Evolutionary conservation across 1,140 invertebrate genomes (phyloP).

Genomic region (Dolichoris vasculosae): DNA sequence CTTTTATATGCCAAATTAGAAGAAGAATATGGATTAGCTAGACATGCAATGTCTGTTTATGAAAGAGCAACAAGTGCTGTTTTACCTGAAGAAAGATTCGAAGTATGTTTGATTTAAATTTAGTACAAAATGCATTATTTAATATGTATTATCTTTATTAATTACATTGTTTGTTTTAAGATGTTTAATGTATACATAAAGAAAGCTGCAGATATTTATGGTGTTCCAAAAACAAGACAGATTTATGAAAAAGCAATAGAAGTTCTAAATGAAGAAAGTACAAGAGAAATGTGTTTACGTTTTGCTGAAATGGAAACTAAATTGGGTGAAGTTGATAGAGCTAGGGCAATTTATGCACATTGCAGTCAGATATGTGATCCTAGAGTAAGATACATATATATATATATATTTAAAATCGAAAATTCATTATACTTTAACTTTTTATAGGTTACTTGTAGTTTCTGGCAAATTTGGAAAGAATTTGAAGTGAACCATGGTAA

Average conservation of each 20-base stretch:
- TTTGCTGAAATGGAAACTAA: slow-evolving; percentile 99
- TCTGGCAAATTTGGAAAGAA: slow-evolving; percentile 99
- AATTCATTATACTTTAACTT: slow-evolving; percentile 30
- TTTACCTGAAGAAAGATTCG: slow-evolving; percentile 93
- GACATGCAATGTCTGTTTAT: slow-evolving; percentile 98
- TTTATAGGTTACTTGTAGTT: slow-evolving; percentile 86
- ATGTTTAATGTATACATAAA: slow-evolving; percentile 99
- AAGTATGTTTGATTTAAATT: slow-evolving; percentile 73
- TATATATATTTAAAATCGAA: slow-evolving; percentile 38
- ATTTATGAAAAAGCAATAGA: slow-evolving; percentile 99
- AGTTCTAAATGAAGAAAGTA: slow-evolving; percentile 90
- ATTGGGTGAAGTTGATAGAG: slow-evolving; percentile 97
- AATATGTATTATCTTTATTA: slow-evolving; percentile 24
- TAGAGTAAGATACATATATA: slow-evolving; percentile 76
- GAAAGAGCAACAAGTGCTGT: slow-evolving; percentile 95
- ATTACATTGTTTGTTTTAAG: slow-evolving; percentile 68
- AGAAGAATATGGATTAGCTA: slow-evolving; percentile 97
- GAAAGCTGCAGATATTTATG: slow-evolving; percentile 97
- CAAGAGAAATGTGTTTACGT: slow-evolving; percentile 96
- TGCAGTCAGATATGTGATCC: slow-evolving; percentile 99
- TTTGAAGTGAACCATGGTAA: slow-evolving; percentile 99
- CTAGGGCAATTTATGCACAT: slow-evolving; percentile 97
- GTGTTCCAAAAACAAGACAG: slow-evolving; percentile 94
- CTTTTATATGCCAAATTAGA: slow-evolving; percentile 98
- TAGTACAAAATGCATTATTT: slow-evolving; percentile 22